Base-by-base conservation (phyloP, 2,888 invertebrate genomes). In the Sphaerophoria taeniata region DNA sequence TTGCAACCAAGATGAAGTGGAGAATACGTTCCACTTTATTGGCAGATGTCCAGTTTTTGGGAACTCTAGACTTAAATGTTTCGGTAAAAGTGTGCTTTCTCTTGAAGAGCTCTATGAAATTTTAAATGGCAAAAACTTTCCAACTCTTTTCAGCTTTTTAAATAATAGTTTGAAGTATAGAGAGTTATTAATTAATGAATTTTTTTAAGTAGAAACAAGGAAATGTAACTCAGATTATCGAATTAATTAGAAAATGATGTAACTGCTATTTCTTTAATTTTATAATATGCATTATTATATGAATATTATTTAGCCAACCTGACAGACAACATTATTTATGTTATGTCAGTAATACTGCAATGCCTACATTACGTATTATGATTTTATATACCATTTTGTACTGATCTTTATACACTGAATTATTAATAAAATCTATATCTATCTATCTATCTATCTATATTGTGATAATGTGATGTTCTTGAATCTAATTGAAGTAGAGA, bases 1-100 rank as follows among this genome's bases (percentile, higher is more conserved):
- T 39, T 58, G 39, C 39, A 58, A 58, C 4, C 4, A 16, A 39
- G 58, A 36, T 36, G 58, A 58, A 11, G 36, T 12, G 55, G 6
- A 55, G 34, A 55, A 55, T 34, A 34, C 55, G 34, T 9, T n/a
- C n/a, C 33, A 33, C 55, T 49, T 53, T 53, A 24, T 53, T 53
- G 53, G 53, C 53, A 31, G 53, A 53, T 53, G 53, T 12, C 53
- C 51, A 51, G 51, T 51, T 24, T 51, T 51, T 24, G 24, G 9
- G 43, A 55, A 55, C 34, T 55, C 55, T 34, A 55, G 55, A 55
- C 55, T 55, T 6, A 12, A 24, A 51, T 51, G 51, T 51, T 51
- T 51, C 24, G 51, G 51, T 9, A 24, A 24, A 24, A 51, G 24
- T 51, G 24, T 51, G 16, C 51, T 51, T 24, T 53, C 53, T 53